Conservation (phyloP, 2,113 vertebrate species). For the Mormyrus iriodes region DNA sequence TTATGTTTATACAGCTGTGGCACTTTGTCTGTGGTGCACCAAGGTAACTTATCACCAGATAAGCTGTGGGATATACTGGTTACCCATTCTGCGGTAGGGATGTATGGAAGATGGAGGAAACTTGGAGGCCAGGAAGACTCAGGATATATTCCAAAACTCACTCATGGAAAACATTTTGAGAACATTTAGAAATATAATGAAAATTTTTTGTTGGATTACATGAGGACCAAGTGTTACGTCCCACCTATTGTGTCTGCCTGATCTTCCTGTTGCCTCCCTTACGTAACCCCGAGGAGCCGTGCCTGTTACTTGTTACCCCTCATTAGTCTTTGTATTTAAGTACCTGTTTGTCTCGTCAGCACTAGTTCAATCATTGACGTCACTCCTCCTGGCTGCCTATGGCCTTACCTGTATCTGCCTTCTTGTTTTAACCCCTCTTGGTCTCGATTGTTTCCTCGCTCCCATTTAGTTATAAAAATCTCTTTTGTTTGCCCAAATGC, state of each 20-base stretch:
- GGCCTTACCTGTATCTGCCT: too few species aligned
- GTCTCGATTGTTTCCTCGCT: neutral
- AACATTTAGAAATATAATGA: neutral
- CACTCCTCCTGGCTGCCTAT: too few species aligned
- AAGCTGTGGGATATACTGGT: neutral
- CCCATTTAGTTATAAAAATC: neutral
- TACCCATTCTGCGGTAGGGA: neutral
- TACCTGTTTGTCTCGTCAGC: too few species aligned
- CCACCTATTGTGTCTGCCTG: too few species aligned
- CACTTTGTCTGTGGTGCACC: too few species aligned
- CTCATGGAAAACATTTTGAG: neutral
- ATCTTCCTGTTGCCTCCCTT: too few species aligned
- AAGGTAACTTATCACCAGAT: neutral
- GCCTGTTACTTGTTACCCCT: too few species aligned
- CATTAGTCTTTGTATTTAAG: too few species aligned
- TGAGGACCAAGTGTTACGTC: too few species aligned
- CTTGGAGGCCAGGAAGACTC: neutral
- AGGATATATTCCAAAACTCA: neutral
- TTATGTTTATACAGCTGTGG: neutral
- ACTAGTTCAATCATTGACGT: too few species aligned
- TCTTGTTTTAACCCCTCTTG: neutral
- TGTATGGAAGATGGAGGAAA: neutral
- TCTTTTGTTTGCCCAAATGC: neutral
- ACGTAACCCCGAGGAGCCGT: too few species aligned
- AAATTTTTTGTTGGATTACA: too few species aligned